Evolutionary conservation across 2,888 invertebrate genomes (phyloP).

Genomic region (Mimachlamys varia): DNA sequence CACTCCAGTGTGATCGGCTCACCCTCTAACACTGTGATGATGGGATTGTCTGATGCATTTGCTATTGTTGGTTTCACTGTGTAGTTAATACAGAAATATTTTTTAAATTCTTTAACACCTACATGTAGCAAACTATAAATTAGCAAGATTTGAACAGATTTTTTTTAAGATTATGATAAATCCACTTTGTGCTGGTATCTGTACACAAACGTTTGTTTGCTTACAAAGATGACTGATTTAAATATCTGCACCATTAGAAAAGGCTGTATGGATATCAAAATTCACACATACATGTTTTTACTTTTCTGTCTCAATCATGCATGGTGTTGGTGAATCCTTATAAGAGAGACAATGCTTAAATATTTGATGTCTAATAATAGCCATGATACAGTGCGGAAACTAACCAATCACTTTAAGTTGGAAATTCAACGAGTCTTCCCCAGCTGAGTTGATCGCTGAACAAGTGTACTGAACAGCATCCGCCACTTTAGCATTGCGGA

Average conservation of each 20-base stretch:
- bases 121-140: not conserved
- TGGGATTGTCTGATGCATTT: not conserved
- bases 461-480: slow-evolving; percentile 82
- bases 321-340: not conserved
- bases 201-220: not conserved
- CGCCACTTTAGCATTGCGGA: slow-evolving; percentile 71
- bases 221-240: not conserved
- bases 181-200: not conserved
- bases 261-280: not conserved
- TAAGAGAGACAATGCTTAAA: not conserved
- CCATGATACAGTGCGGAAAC: slow-evolving; percentile 10
- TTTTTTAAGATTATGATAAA: not conserved
- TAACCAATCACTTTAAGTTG: slow-evolving; percentile 74
- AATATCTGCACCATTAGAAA: not conserved
- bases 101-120: too few species aligned
- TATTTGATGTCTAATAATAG: not conserved
- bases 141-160: not conserved
- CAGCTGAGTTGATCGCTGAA: slow-evolving; percentile 82
- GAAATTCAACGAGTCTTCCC: slow-evolving; percentile 75
- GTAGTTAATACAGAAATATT: not conserved
- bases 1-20: slow-evolving; percentile 79
- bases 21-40: slow-evolving; percentile 74
- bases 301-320: not conserved
- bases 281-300: not conserved
- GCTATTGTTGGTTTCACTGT: not conserved